phyloP scores from a whole-genome alignment of 2,888 invertebrate species.

The Oligia strigilis region DNA sequence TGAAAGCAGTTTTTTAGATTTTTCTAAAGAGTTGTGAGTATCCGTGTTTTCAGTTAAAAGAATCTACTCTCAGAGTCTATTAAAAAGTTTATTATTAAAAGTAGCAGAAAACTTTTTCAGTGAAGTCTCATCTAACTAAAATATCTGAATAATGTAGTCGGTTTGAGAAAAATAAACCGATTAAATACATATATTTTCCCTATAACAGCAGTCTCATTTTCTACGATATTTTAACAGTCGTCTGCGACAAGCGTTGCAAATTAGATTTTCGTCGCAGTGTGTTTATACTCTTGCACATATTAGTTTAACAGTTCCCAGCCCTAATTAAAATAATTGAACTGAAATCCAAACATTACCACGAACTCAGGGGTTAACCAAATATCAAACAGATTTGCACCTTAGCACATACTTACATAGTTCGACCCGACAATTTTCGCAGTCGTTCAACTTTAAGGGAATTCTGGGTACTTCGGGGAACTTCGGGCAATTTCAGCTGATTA shows the following conservation, averaged over 20 bases:
- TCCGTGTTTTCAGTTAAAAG: background rate
- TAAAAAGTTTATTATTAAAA: background rate
- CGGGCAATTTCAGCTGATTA: constrained; percentile 53
- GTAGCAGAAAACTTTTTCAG: no score
- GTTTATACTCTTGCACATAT: constrained; percentile 1
- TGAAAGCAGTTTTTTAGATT: constrained; percentile 18
- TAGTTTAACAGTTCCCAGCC: constrained; percentile 18
- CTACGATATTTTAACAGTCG: background rate
- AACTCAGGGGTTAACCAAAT: constrained; percentile 17
- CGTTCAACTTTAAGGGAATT: constrained; percentile 27
- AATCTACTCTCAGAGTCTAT: background rate
- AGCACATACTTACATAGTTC: background rate
- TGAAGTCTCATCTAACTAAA: background rate
- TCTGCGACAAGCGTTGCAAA: background rate
- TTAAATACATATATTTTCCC: background rate
- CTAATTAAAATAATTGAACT: constrained; percentile 18
- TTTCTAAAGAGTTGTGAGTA: background rate
- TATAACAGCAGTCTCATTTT: background rate
- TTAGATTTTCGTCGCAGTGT: constrained; percentile 14
- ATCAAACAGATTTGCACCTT: constrained; percentile 14
- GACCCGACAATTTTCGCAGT: constrained; percentile 23
- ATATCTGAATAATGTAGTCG: background rate
- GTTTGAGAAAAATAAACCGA: background rate
- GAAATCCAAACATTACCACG: constrained; percentile 1
- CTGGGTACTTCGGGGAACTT: constrained; percentile 18